These are phyloP conservation scores for Xiphophorus maculatus DNA, from an alignment of 2,113 vertebrate species.

Conservation along the genomic window DNA sequence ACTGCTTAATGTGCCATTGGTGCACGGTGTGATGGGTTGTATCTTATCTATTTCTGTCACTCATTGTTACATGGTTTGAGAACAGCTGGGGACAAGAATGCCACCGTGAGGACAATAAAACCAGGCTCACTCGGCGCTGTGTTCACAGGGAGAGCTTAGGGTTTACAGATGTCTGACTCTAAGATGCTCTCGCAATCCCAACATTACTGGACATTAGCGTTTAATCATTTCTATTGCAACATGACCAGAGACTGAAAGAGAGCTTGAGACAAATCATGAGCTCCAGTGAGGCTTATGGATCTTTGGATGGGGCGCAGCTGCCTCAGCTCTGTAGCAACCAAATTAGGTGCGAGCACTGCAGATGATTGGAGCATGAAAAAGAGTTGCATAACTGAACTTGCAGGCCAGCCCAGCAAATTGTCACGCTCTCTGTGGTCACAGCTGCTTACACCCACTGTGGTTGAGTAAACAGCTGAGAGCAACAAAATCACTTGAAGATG, in stretches of 20 bases:
- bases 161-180: neutral
- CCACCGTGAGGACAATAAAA: neutral
- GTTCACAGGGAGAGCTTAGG: neutral
- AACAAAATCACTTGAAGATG: neutral
- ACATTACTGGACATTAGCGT: neutral
- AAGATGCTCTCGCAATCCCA: neutral
- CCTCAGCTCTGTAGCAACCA: neutral
- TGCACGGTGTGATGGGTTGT: neutral
- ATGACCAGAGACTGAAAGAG: neutral
- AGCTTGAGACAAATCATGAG: neutral
- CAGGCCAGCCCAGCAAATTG: neutral
- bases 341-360: neutral
- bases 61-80: neutral
- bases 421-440: neutral
- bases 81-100: neutral
- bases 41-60: neutral
- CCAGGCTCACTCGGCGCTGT: neutral
- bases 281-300: neutral
- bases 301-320: neutral
- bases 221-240: neutral
- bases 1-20: neutral
- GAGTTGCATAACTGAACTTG: neutral
- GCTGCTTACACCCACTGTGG: slow-evolving; percentile 1
- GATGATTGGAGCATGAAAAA: neutral
- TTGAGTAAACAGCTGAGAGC: neutral